These are phyloP conservation scores for Theonella swinhoei DNA, from an alignment of 37 sponge, comb jelly and placozoan genomes.

Conservation along the genomic window DNA sequence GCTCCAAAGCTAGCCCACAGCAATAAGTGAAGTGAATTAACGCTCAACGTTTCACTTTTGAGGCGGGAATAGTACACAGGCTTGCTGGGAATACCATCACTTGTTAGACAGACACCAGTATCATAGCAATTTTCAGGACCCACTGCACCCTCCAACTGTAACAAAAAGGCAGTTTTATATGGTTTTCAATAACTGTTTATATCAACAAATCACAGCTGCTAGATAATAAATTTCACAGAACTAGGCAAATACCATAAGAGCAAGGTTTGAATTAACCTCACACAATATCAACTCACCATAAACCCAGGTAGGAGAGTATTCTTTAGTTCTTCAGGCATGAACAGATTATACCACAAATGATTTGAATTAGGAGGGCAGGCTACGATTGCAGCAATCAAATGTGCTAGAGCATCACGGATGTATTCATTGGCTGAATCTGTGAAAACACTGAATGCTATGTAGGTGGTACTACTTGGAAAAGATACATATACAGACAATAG, in stretches of 20 bases:
- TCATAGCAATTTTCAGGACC: constrained; percentile 43
- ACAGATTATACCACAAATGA: constrained; percentile 68
- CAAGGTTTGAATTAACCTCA: not conserved
- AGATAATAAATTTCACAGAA: too few species aligned
- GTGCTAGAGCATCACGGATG: constrained; percentile 54
- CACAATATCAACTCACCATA: constrained; percentile 43
- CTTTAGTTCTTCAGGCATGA: constrained; percentile 33
- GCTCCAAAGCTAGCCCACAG: constrained; percentile 73
- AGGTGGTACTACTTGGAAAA: not conserved
- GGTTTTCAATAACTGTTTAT: too few species aligned
- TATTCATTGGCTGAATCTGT: constrained; percentile 54
- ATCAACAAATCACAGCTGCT: not conserved
- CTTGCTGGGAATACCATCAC: constrained; percentile 67
- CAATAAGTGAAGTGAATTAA: constrained; percentile 73
- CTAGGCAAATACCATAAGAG: not conserved
- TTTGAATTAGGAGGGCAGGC: constrained; percentile 50
- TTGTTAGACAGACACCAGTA: constrained; percentile 63
- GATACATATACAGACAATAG: not conserved
- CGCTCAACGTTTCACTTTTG: constrained; percentile 46
- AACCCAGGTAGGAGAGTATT: constrained; percentile 63
- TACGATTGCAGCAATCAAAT: constrained; percentile 62
- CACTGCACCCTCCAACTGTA: constrained; percentile 27
- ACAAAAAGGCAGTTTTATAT: not conserved
- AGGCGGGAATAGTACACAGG: constrained; percentile 39
- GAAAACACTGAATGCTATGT: too few species aligned